Base-by-base conservation (phyloP, 1,140 invertebrate species). In the Aleiodes sp. region DNA sequence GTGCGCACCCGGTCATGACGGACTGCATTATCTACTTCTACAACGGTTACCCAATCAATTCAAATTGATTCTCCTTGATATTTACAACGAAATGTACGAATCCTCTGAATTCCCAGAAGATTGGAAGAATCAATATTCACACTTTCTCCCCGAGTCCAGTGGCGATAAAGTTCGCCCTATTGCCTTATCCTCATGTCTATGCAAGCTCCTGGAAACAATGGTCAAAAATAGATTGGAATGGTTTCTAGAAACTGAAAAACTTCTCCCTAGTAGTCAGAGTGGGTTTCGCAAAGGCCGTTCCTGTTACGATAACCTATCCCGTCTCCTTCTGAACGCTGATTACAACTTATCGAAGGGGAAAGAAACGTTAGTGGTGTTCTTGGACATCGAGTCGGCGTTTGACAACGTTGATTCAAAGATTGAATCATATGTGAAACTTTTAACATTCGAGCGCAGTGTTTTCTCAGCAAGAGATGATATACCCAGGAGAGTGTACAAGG, bases 1-100 rank as follows among this genome's bases (percentile, higher is more conserved):
- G 21, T 69, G 59, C 2, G n/a, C 67, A 1, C 43, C 67, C 0
- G 60, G 60, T 12, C 7, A 52, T 7, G 67, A 69, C 21, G 67
- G 67, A 10, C 1, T 56, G 1, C 6, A 46, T 19, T 46, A 46
- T n/a, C 7, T 46, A 19, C 16, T 46, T 6, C 16, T 46, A 8
- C 16, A 19, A 46, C 16, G 24, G 8, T 19, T 46, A 14, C 3
- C 6, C 14, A n/a, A 8, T 10, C 41, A 46, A 46, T 46, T 4
- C 14, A 41, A 41, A 14, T 41, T 41, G 3, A 8, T 41, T 4
- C 39, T 41, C 3, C 39, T 41, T n/a, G 39, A 41, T 14, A 41
- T 41, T n/a, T 41, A n/a, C 39, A 46, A 46, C 10, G 31, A 35
- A 35, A 46, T 46, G 41, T 46, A 46, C 16, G 8, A 7, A 4